Base-by-base conservation (phyloP, 2,888 invertebrate genomes). In the Nomada flava region DNA sequence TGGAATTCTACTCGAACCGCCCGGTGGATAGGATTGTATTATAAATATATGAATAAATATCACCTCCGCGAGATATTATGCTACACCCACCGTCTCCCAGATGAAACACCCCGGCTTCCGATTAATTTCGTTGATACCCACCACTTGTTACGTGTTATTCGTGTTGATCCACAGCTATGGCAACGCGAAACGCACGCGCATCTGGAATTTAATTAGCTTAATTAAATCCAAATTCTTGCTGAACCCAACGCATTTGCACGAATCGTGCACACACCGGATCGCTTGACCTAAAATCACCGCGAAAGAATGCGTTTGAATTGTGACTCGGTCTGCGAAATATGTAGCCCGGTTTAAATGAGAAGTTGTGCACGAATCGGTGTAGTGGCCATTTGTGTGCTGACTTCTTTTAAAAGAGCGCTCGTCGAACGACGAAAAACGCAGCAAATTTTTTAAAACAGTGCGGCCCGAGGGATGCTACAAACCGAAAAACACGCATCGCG, bases 191-290 rank as follows among this genome's bases (percentile, higher is more conserved):
- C 79, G 76, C 79, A 69, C 76, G 67, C 69, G 78, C 73, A 69
- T 82, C 73, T 23, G 84, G 76, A 76, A 86, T 84, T 87, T 87
- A 87, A 87, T 87, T 87, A 84, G 82, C 81, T 88, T 87, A 88
- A 87, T 87, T 86, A 84, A 87, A 87, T 79, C 75, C 52, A 71
- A 57, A 81, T 82, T 76, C 77, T 74, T 76, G 70, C 64, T 52
- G 64, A 75, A 57, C 50, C 50, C 44, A 3, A 36, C 50, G 57
- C 63, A 13, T n/a, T 29, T 23, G 36, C 62, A 18, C 62, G 15
- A 47, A 7, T 18, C 7, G 9, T 1, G 10, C 36, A 20, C 20
- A 10, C 4, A 9, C 36, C 60, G 64, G 26, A 42, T 75, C 79
- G 64, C 60, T 59, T 79, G 75, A 62, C 67, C 77, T 68, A 44